A percentile compares a stretch with the other conserved stretches of the same genome.
Evolutionary conservation across 2,113 vertebrate species (phyloP).

Genomic region (Megaceryle maxima): DNA sequence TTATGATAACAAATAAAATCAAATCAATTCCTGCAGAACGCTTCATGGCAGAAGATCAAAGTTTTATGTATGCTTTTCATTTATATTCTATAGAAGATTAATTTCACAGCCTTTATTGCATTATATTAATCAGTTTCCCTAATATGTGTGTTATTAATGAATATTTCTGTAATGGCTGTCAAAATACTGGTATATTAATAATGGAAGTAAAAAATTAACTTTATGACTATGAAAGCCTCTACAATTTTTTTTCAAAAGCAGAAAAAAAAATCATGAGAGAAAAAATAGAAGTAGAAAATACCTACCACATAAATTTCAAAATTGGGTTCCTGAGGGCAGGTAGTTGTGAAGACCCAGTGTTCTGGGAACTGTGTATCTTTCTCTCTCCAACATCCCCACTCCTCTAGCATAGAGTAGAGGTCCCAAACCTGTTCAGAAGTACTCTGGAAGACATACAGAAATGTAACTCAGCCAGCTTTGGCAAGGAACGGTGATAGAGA

Average conservation of each 20-base stretch:
- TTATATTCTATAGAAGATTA: conserved; percentile 34
- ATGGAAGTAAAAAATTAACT: background rate
- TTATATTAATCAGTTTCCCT: background rate
- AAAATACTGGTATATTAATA: background rate
- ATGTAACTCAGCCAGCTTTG: background rate
- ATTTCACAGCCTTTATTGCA: conserved; percentile 46
- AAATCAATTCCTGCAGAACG: conserved; percentile 15
- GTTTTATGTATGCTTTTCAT: background rate
- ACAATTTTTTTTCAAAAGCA: background rate
- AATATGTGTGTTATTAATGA: conserved; percentile 16
- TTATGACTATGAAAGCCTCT: background rate
- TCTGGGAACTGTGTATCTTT: background rate
- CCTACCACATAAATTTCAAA: background rate
- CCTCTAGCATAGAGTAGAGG: background rate
- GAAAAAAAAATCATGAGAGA: background rate
- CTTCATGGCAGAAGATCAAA: conserved; percentile 38
- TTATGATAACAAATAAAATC: conserved; percentile 21
- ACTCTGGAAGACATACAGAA: background rate
- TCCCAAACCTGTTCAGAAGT: background rate
- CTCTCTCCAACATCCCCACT: background rate
- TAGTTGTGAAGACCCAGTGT: background rate
- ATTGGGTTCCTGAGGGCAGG: background rate
- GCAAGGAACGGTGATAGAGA: background rate
- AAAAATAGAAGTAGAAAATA: background rate
- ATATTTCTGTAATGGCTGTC: background rate